Conservation (phyloP, 2,797 vertebrate genomes). For the Calcarius lapponicus region DNA sequence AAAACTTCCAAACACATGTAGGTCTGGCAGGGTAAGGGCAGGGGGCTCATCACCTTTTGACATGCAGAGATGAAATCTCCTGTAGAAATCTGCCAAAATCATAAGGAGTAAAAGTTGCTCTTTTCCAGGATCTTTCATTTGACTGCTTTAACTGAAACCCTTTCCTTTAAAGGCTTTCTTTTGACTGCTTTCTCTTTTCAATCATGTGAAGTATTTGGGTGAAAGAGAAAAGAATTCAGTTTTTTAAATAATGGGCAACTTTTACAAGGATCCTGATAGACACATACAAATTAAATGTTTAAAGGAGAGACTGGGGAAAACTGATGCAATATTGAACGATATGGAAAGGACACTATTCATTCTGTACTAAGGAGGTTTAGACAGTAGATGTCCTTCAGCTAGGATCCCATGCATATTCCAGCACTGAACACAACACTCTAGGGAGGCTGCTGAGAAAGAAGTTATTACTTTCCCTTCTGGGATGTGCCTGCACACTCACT, state of each 20-base stretch:
- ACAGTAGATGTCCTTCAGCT: neutral
- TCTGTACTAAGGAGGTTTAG: neutral
- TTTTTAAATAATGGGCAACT: neutral
- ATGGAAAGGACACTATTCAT: neutral
- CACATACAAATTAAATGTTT: neutral
- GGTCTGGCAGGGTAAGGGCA: neutral
- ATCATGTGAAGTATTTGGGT: neutral
- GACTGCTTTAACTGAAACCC: neutral
- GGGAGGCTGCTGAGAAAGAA: neutral
- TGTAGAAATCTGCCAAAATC: neutral
- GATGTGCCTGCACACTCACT: neutral
- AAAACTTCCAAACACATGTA: neutral
- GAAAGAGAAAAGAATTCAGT: neutral
- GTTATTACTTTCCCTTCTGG: neutral
- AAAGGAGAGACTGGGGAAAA: neutral
- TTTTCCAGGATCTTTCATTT: neutral
- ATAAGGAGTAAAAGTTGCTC: neutral
- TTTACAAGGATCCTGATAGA: neutral
- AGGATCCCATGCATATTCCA: neutral
- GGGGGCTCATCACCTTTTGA: neutral
- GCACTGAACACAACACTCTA: neutral
- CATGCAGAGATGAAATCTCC: neutral
- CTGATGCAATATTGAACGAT: neutral
- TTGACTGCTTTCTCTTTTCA: neutral
- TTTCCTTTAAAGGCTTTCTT: neutral